Conservation (phyloP, 2,113 vertebrate species). For the Aramus guarauna region DNA sequence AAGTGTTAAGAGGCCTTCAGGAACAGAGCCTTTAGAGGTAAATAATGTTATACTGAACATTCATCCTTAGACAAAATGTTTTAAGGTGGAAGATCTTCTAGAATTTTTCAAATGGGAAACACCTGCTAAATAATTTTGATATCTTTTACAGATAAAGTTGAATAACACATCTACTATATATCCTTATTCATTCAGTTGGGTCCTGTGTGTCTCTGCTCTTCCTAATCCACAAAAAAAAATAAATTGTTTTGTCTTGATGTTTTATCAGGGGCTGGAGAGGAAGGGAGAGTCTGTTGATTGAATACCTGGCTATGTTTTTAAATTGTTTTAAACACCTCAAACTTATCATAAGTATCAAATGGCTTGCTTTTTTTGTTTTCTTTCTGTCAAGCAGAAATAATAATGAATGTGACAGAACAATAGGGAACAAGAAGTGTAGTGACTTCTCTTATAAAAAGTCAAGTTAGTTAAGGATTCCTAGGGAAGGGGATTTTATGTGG, state of each 20-base stretch:
- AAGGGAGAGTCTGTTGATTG: not conserved
- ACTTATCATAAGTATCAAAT: not conserved
- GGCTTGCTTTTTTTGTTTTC: not conserved
- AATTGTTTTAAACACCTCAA: not conserved
- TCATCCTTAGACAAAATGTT: not conserved
- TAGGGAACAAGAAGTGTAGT: not conserved
- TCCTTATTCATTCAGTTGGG: not conserved
- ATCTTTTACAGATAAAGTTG: not conserved
- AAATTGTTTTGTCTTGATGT: not conserved
- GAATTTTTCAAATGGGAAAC: not conserved
- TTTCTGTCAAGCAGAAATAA: not conserved
- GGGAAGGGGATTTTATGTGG: not conserved
- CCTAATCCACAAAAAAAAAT: not conserved
- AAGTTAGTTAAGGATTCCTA: not conserved
- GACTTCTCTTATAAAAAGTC: not conserved
- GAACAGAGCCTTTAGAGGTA: not conserved
- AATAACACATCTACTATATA: not conserved
- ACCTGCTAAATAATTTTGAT: not conserved
- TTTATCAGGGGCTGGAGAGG: not conserved
- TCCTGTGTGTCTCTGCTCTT: not conserved
- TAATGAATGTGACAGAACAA: not conserved
- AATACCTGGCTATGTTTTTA: not conserved
- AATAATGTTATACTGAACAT: not conserved
- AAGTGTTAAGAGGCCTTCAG: not conserved
- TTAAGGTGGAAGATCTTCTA: not conserved